phyloP scores from a whole-genome alignment of 2,797 vertebrate genomes.

The Lithobates sylvaticus region DNA sequence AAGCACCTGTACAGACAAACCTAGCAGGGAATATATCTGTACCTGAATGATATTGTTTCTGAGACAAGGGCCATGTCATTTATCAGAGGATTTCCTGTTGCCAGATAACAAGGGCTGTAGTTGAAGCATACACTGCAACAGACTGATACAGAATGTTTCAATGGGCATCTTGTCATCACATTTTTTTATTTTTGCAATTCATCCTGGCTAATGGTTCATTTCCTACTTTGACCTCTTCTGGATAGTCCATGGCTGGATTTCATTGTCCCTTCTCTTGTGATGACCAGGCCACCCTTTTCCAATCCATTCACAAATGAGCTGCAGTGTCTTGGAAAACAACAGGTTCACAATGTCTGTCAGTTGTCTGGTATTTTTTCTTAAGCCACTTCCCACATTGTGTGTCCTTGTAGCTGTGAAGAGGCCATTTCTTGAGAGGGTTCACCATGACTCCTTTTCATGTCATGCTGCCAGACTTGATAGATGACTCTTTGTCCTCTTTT shows the following conservation, averaged over 20 bases:
- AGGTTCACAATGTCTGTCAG: conserved; percentile 72
- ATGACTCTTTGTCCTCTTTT: conserved; percentile 50
- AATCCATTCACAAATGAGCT: conserved; percentile 70
- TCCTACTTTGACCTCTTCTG: conserved; percentile 71
- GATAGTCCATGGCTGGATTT: conserved; percentile 70
- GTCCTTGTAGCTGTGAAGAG: conserved; percentile 67
- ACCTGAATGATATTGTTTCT: neutral
- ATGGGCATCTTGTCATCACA: conserved; percentile 71
- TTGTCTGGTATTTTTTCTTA: conserved; percentile 68
- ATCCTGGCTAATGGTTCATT: conserved; percentile 75
- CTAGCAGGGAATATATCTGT: neutral
- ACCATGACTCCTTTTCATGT: conserved; percentile 63
- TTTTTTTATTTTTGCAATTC: conserved; percentile 75
- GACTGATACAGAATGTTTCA: conserved; percentile 70
- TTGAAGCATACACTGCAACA: conserved; percentile 64
- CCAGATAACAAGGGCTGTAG: conserved; percentile 67
- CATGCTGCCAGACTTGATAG: conserved; percentile 65
- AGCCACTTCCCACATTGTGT: conserved; percentile 70
- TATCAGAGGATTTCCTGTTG: conserved; percentile 53
- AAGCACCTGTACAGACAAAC: neutral
- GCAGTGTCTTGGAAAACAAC: conserved; percentile 67
- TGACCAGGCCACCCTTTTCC: conserved; percentile 67
- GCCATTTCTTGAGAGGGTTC: conserved; percentile 59
- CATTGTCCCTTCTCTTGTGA: conserved; percentile 72
- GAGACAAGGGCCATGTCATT: neutral